Percentiles rank a stretch among this genome's conserved stretches.
These are phyloP conservation scores for Acheta domesticus DNA, from an alignment of 2,888 invertebrate species.

Conservation along the genomic window DNA sequence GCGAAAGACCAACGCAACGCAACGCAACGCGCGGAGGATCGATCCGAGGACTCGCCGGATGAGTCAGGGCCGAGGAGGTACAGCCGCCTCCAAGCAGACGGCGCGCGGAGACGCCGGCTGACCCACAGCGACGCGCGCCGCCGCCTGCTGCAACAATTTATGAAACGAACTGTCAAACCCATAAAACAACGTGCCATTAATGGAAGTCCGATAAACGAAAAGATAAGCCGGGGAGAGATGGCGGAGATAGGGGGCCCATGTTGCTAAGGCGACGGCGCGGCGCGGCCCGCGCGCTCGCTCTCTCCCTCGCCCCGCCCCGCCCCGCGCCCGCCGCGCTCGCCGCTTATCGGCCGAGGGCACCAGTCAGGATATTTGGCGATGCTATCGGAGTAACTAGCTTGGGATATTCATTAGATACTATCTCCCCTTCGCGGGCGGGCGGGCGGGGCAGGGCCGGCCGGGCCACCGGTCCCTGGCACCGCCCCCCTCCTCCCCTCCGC, in stretches of 20 bases:
- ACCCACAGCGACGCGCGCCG: not conserved
- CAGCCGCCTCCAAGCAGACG: not conserved
- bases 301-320: constrained; percentile 26
- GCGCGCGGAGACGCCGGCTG: not conserved
- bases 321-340: constrained; percentile 39
- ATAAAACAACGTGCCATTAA: constrained; percentile 34
- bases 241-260: constrained; percentile 30
- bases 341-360: constrained; percentile 48
- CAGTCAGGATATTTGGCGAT: constrained; percentile 41
- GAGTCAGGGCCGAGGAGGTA: not conserved
- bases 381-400: constrained; percentile 38
- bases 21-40: not conserved
- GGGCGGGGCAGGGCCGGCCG: not conserved
- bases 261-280: constrained; percentile 35
- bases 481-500: not conserved
- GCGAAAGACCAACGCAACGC: no score
- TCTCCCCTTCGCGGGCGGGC: constrained; percentile 24
- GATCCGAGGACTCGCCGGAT: not conserved
- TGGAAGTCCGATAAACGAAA: constrained; percentile 33
- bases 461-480: not conserved
- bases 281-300: not conserved
- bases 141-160: constrained; percentile 8
- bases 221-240: constrained; percentile 31
- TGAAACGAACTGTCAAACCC: constrained; percentile 11
- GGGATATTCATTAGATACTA: constrained; percentile 38